These are phyloP conservation scores for Pelobates fuscus DNA, from an alignment of 2,113 vertebrate genomes.

Conservation along the genomic window DNA sequence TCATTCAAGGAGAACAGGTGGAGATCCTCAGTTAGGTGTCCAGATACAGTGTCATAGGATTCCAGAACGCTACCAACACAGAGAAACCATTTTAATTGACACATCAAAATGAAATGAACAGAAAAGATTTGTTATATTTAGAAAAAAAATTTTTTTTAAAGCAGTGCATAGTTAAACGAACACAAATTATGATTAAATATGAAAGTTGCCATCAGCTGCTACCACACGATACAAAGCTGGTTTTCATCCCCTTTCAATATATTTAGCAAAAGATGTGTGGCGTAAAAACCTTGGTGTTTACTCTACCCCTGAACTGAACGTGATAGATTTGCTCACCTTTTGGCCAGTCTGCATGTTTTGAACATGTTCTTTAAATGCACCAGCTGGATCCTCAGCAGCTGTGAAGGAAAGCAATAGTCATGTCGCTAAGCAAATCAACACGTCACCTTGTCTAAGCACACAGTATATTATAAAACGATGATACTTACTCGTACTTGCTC, in stretches of 20 bases:
- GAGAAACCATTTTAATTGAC: no score
- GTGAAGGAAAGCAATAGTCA: constrained; percentile 38
- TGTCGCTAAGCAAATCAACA: neutral
- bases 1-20: constrained; percentile 91
- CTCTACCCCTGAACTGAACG: no score
- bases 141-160: no score
- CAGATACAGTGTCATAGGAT: constrained; percentile 83
- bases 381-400: constrained; percentile 88
- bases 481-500: constrained; percentile 84
- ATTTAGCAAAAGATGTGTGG: no score
- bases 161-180: no score
- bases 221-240: no score
- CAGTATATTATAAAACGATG: neutral
- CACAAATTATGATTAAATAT: no score
- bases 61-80: constrained; percentile 77
- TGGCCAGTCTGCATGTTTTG: constrained; percentile 89
- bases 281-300: no score
- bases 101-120: no score
- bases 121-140: no score
- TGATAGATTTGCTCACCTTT: constrained; percentile 79
- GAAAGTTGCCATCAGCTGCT: no score
- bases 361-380: constrained; percentile 98
- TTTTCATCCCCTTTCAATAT: no score
- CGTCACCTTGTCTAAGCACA: neutral
- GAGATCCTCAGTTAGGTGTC: constrained; percentile 92